Evolutionary conservation across 1,140 invertebrate genomes (phyloP).

Genomic region (Papilio machaon): DNA sequence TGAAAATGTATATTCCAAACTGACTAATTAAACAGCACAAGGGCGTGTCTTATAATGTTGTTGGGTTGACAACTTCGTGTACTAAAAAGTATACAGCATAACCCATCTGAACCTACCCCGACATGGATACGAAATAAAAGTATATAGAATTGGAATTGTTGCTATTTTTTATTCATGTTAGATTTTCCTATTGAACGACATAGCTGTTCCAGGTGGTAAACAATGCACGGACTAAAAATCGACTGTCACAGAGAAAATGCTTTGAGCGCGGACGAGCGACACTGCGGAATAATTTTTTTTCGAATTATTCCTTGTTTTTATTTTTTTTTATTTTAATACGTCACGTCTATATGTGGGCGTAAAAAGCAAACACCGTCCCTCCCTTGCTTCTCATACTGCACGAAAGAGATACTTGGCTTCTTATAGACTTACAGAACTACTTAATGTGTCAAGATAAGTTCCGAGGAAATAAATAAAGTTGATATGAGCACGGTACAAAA

Average conservation of each 20-base stretch:
- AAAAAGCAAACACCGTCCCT: neutral
- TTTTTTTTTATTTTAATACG: conserved; percentile 29
- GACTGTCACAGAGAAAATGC: conserved; percentile 38
- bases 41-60: neutral
- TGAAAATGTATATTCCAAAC: no score
- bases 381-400: neutral
- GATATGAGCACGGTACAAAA: conserved; percentile 37
- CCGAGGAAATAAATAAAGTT: conserved; percentile 40
- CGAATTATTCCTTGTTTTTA: conserved; percentile 21
- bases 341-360: neutral
- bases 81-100: neutral
- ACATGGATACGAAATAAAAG: conserved; percentile 20
- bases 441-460: conserved; percentile 40
- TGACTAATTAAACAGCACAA: neutral
- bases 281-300: conserved; percentile 31
- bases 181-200: conserved; percentile 34
- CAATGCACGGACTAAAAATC: conserved; percentile 39
- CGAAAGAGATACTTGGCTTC: conserved; percentile 35
- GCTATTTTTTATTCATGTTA: conserved; percentile 36
- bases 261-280: conserved; percentile 35
- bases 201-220: conserved; percentile 38
- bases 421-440: conserved; percentile 39
- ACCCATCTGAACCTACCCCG: neutral
- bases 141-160: conserved; percentile 20
- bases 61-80: neutral